Conservation (phyloP, 2,113 vertebrate species). For the Macquaria ambigua region DNA sequence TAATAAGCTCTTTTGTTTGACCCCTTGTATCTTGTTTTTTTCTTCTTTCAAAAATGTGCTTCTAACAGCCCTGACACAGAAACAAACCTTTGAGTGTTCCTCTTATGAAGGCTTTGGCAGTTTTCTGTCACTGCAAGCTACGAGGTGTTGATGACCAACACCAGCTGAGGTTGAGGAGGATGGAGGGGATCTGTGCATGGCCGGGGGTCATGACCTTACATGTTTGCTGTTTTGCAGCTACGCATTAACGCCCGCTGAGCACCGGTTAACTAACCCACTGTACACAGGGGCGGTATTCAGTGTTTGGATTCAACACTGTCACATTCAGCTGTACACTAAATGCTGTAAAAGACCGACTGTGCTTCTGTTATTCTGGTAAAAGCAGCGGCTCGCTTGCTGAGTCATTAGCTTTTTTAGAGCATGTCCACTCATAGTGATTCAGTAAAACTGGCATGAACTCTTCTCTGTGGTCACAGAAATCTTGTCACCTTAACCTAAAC, state of each 20-base stretch:
- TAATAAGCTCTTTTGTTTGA: slow-evolving; percentile 58
- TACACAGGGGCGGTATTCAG: slow-evolving; percentile 6
- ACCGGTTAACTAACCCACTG: slow-evolving; percentile 5
- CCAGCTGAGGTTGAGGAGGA: slow-evolving; percentile 82
- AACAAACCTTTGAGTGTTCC: slow-evolving; percentile 64
- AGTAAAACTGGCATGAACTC: slow-evolving; percentile 72
- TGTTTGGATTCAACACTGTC: slow-evolving; percentile 12
- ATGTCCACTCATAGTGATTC: slow-evolving; percentile 68
- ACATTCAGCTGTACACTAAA: slow-evolving; percentile 51
- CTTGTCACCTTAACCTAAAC: slow-evolving; percentile 74
- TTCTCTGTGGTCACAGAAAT: slow-evolving; percentile 57
- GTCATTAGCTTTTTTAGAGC: slow-evolving; percentile 62
- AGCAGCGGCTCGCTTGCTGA: slow-evolving; percentile 44
- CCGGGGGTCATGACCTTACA: slow-evolving; percentile 53
- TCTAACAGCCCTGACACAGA: slow-evolving; percentile 34
- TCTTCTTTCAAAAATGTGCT: not conserved
- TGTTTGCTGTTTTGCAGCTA: slow-evolving; percentile 53
- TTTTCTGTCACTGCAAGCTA: slow-evolving; percentile 80
- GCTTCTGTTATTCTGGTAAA: slow-evolving; percentile 58
- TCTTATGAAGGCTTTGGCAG: slow-evolving; percentile 79
- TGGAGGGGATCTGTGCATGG: slow-evolving; percentile 30
- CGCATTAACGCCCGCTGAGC: slow-evolving; percentile 16
- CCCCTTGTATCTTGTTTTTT: slow-evolving; percentile 28
- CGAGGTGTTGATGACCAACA: slow-evolving; percentile 76
- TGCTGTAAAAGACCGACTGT: slow-evolving; percentile 61